Evolutionary conservation across 2,113 vertebrate species (phyloP), one percentile per base, ranked within the genome.

Genomic region (Otus sunia): DNA sequence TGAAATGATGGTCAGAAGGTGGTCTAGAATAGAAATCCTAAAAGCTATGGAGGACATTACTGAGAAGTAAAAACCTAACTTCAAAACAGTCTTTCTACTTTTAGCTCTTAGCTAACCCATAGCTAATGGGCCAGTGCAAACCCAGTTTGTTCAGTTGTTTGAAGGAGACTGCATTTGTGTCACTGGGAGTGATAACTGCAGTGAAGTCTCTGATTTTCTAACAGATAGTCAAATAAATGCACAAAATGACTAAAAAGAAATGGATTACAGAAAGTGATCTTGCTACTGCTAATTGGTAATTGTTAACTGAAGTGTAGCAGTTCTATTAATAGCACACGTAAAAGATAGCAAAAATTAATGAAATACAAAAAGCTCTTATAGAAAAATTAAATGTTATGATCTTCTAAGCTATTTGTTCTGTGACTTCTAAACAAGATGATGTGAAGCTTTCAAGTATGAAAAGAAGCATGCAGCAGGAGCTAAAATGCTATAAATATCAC

Each of bases 371-470:
- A 80, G 32, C 62, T 91, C 30, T 58, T 81, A 81, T 16, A 43
- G 92, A 84, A 95, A 96, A 97, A 93, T 71, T 72, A 82, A 87
- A 94, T 76, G 16, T 94, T 96, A 69, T 86, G 71, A 92, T 97
- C 66, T 93, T 86, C 59, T 90, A 80, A 90, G 82, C 53, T 97
- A 30, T 94, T 97, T 97, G 76, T 92, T 85, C 68, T 83, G 59
- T 80, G 81, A 49, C 76, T 95, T 45, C 87, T 96, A 97, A 97
- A 94, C 27, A 88, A 73, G 88, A 92, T 78, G 36, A 92, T 91
- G 32, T 93, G 82, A 86, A 94, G 47, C 63, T 95, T 96, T 82
- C 64, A 83, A 94, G 26, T 75, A 49, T n/a, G 75, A 84, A 92
- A 91, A 43, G 39, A 86, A 91, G 25, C 2, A 2, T 88, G 39